Conservation (phyloP, 2,888 invertebrate genomes). For the Latheticus oryzae region DNA sequence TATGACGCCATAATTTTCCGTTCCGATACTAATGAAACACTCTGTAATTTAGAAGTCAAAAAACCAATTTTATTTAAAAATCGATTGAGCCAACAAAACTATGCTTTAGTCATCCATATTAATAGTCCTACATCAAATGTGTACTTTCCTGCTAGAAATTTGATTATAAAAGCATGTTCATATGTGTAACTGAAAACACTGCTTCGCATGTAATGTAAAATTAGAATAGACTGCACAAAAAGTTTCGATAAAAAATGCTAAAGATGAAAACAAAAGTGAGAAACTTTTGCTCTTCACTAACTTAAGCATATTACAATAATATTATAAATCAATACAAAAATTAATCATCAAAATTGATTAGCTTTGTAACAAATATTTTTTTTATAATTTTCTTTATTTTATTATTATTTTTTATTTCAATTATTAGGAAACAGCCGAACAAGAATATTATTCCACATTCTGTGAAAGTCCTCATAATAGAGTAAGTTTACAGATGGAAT, state of each 20-base stretch:
- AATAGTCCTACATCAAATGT: too few species aligned
- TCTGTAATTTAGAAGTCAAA: too few species aligned
- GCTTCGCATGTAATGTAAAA: conserved; percentile 43
- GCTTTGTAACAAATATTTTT: conserved; percentile 13
- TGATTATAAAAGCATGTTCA: too few species aligned
- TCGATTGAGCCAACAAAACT: too few species aligned
- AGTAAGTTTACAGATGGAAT: conserved; percentile 52
- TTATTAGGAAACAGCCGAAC: conserved; percentile 60
- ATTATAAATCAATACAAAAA: conserved; percentile 26
- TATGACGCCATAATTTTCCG: too few species aligned
- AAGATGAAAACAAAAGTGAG: conserved; percentile 20
- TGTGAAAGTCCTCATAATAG: conserved; percentile 58
- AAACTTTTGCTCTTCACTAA: too few species aligned
- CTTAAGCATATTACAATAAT: too few species aligned
- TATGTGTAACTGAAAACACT: conserved; percentile 27
- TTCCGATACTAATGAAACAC: too few species aligned
- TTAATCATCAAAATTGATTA: conserved; percentile 15
- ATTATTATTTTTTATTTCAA: conserved; percentile 47
- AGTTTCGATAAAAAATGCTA: conserved; percentile 43
- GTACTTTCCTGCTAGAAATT: too few species aligned
- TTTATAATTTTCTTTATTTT: conserved; percentile 37
- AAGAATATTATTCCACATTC: conserved; percentile 63
- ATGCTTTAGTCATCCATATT: too few species aligned
- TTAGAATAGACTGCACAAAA: conserved; percentile 52
- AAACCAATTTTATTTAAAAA: too few species aligned